These are phyloP conservation scores for Drosophila borborema DNA, from an alignment of 2,888 invertebrate species.

Conservation along the genomic window DNA sequence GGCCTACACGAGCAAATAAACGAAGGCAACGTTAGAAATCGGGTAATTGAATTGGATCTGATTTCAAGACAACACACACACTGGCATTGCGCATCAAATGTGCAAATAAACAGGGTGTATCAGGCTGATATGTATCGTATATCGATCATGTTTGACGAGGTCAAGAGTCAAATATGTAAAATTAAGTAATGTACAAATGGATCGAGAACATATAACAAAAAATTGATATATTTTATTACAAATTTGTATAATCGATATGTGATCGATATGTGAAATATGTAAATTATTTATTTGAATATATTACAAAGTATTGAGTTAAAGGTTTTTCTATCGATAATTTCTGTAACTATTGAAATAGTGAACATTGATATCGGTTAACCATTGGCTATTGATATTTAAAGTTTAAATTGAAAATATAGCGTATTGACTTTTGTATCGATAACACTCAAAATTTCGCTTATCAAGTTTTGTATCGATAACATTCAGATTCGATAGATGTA, in stretches of 20 bases:
- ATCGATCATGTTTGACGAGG: not conserved
- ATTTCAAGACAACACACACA: not conserved
- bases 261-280: not conserved
- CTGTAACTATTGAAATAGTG: not conserved
- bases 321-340: not conserved
- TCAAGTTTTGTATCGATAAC: too few species aligned
- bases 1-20: conserved; percentile 57
- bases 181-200: not conserved
- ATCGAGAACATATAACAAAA: not conserved
- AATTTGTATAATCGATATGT: not conserved
- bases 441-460: too few species aligned
- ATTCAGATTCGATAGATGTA: not conserved
- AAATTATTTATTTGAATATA: not conserved
- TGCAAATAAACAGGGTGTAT: not conserved
- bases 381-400: not conserved
- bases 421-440: not conserved
- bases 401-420: not conserved
- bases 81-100: not conserved
- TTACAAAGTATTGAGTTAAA: not conserved
- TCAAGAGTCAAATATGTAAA: too few species aligned
- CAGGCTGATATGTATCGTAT: not conserved
- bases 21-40: conserved; percentile 8
- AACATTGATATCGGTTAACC: not conserved
- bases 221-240: not conserved
- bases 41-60: conserved; percentile 28